Percentiles rank a stretch among this genome's conserved stretches.
phyloP scores from a whole-genome alignment of 1,140 invertebrate species.

The Zaprionus nigranus region DNA sequence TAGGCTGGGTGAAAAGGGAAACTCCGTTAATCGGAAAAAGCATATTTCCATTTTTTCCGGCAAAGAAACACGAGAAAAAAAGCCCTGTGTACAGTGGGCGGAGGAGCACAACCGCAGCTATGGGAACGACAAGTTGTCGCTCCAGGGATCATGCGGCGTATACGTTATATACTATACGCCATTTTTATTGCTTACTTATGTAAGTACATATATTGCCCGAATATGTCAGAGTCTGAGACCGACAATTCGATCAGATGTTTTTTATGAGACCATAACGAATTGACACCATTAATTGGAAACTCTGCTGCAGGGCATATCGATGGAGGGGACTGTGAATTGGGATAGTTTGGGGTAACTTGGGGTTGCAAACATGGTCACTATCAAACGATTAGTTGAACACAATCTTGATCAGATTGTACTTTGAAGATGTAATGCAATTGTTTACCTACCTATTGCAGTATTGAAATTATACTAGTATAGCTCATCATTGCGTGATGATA shows the following conservation, averaged over 20 bases:
- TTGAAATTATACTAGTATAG: no score
- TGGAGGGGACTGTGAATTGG: neutral
- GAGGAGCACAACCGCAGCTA: constrained; percentile 4
- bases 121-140: constrained; percentile 39
- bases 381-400: neutral
- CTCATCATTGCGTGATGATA: neutral
- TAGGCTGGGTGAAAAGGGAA: neutral
- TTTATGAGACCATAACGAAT: neutral
- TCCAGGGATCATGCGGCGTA: constrained; percentile 26
- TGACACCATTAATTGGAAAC: neutral
- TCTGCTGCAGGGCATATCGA: neutral
- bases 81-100: neutral
- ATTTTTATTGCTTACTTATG: constrained; percentile 19
- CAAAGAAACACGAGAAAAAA: neutral
- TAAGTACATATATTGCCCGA: neutral
- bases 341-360: neutral
- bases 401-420: no score
- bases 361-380: neutral
- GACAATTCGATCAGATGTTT: constrained; percentile 6
- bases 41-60: constrained; percentile 42
- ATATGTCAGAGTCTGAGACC: constrained; percentile 2
- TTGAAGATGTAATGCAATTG: no score
- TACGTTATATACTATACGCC: constrained; percentile 12
- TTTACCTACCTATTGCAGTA: no score
- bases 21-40: constrained; percentile 25